phyloP scores from a whole-genome alignment of 2,113 vertebrate species.

The Microtus pennsylvanicus region DNA sequence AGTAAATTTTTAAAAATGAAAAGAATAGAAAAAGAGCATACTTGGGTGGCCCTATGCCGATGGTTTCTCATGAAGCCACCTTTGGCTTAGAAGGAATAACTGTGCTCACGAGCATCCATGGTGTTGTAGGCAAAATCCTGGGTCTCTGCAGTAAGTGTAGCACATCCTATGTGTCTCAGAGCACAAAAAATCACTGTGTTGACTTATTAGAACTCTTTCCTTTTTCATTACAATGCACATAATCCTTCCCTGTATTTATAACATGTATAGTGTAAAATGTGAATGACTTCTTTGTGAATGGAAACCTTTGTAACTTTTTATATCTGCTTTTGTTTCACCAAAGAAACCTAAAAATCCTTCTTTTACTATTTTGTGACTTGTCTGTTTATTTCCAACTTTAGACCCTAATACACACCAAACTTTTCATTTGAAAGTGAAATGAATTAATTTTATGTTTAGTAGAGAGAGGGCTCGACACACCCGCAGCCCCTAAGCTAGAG shows the following conservation, averaged over 20 bases:
- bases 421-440: neutral
- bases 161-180: conserved; percentile 55
- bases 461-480: neutral
- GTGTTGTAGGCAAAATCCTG: conserved; percentile 57
- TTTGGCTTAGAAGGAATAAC: conserved; percentile 67
- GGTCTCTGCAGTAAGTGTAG: conserved; percentile 55
- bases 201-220: conserved; percentile 81
- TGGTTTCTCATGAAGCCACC: conserved; percentile 73
- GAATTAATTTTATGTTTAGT: conserved; percentile 5
- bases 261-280: conserved; percentile 96
- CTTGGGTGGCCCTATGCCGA: neutral
- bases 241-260: conserved; percentile 96
- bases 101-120: conserved; percentile 19
- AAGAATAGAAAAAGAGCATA: neutral
- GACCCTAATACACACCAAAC: conserved; percentile 79
- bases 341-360: conserved; percentile 93
- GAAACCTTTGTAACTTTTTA: conserved; percentile 92
- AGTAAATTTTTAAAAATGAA: neutral
- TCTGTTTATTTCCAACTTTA: conserved; percentile 89
- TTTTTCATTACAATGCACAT: conserved; percentile 92
- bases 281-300: conserved; percentile 93
- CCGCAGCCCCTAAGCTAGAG: neutral
- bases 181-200: conserved; percentile 76
- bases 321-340: conserved; percentile 94
- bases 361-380: conserved; percentile 90